These are phyloP conservation scores for Cheilosia impressa DNA, from an alignment of 2,888 invertebrate species.

Conservation along the genomic window DNA sequence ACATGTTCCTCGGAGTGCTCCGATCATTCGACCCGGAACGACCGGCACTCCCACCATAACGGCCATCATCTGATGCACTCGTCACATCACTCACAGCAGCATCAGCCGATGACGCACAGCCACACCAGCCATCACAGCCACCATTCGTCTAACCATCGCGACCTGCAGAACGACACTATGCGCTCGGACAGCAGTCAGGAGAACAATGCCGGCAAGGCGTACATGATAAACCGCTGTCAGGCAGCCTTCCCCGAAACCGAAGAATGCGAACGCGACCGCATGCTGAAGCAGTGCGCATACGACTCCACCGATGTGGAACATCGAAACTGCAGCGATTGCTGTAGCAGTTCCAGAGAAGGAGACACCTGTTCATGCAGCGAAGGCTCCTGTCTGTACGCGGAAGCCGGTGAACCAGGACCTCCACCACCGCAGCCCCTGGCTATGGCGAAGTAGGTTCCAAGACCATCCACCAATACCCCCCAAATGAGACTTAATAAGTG, in stretches of 20 bases:
- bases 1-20: constrained; percentile 84
- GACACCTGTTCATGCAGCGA: constrained; percentile 88
- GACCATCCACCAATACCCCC: not conserved
- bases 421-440: constrained; percentile 64
- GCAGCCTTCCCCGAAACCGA: constrained; percentile 79
- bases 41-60: constrained; percentile 79
- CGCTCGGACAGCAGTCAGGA: constrained; percentile 81
- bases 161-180: constrained; percentile 77
- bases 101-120: constrained; percentile 73
- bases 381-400: constrained; percentile 87
- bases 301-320: constrained; percentile 77
- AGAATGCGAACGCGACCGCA: constrained; percentile 80
- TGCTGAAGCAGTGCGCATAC: constrained; percentile 78
- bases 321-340: constrained; percentile 84
- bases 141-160: constrained; percentile 66
- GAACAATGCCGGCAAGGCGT: constrained; percentile 76
- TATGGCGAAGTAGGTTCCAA: constrained; percentile 58
- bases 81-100: constrained; percentile 75
- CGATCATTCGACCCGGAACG: constrained; percentile 80
- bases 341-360: constrained; percentile 84
- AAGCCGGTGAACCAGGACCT: constrained; percentile 84
- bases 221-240: constrained; percentile 67
- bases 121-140: constrained; percentile 73
- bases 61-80: constrained; percentile 73
- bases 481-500: constrained; percentile 70